Evolutionary conservation across 2,113 vertebrate species (phyloP).

Genomic region (Recurvirostra avosetta): DNA sequence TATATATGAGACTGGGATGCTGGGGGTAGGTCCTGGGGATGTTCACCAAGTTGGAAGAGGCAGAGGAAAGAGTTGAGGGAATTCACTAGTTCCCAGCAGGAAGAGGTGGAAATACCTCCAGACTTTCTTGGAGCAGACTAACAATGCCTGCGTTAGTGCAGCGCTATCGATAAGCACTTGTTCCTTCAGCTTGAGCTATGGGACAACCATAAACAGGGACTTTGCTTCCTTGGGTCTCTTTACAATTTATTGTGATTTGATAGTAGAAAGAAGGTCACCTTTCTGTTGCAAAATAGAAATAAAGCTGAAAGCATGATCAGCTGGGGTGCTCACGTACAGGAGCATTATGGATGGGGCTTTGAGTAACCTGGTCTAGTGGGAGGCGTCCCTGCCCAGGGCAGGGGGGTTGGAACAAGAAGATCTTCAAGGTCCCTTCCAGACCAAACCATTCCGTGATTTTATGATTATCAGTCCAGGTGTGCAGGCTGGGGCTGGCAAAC

Average conservation of each 20-base stretch:
- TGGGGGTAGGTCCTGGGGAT: not conserved
- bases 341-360: not conserved
- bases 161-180: not conserved
- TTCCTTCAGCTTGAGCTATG: not conserved
- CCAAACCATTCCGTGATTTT: not conserved
- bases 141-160: not conserved
- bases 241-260: not conserved
- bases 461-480: not conserved
- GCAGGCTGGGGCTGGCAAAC: not conserved
- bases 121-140: not conserved
- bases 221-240: not conserved
- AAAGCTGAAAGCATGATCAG: not conserved
- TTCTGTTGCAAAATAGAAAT: not conserved
- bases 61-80: not conserved
- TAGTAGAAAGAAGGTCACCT: not conserved
- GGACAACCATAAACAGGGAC: not conserved
- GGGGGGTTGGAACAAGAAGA: not conserved
- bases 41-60: not conserved
- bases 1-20: not conserved
- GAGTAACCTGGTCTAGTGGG: not conserved
- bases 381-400: not conserved
- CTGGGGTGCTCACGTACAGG: not conserved
- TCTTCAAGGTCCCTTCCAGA: not conserved
- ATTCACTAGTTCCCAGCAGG: not conserved
- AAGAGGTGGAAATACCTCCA: not conserved